A percentile compares a stretch with the other conserved stretches of the same genome.
These are phyloP conservation scores for Formica selysi DNA, from an alignment of 1,140 invertebrate genomes.

Conservation along the genomic window DNA sequence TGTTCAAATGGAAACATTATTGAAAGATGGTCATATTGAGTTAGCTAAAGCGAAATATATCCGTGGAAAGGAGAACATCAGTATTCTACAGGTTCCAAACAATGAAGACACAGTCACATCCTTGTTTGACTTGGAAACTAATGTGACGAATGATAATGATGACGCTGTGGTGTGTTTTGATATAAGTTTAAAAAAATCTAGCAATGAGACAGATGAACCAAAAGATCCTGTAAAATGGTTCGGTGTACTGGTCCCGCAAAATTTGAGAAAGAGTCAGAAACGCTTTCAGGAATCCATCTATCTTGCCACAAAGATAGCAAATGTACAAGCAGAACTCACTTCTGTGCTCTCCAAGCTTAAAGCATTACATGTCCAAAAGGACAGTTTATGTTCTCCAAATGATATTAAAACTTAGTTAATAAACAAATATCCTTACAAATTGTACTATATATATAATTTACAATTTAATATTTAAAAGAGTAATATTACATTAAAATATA, in stretches of 20 bases:
- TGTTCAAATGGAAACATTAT: slow-evolving; percentile 88
- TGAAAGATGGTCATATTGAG: slow-evolving; percentile 89
- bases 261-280: slow-evolving; percentile 89
- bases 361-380: slow-evolving; percentile 69
- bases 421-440: neutral
- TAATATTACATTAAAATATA: neutral
- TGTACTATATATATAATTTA: neutral
- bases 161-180: slow-evolving; percentile 76
- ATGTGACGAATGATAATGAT: slow-evolving; percentile 84
- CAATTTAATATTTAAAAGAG: neutral
- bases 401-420: neutral
- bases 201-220: slow-evolving; percentile 80
- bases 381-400: slow-evolving; percentile 44
- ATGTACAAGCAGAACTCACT: slow-evolving; percentile 88
- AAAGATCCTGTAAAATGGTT: slow-evolving; percentile 92
- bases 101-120: slow-evolving; percentile 86
- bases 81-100: slow-evolving; percentile 89
- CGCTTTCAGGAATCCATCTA: slow-evolving; percentile 89
- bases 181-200: slow-evolving; percentile 81
- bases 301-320: slow-evolving; percentile 88
- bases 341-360: slow-evolving; percentile 73
- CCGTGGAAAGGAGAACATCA: slow-evolving; percentile 90
- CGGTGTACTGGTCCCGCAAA: slow-evolving; percentile 91
- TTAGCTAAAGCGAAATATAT: slow-evolving; percentile 92
- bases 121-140: slow-evolving; percentile 87